phyloP scores from a whole-genome alignment of 2,888 invertebrate species.

The Amphipoea lucens region DNA sequence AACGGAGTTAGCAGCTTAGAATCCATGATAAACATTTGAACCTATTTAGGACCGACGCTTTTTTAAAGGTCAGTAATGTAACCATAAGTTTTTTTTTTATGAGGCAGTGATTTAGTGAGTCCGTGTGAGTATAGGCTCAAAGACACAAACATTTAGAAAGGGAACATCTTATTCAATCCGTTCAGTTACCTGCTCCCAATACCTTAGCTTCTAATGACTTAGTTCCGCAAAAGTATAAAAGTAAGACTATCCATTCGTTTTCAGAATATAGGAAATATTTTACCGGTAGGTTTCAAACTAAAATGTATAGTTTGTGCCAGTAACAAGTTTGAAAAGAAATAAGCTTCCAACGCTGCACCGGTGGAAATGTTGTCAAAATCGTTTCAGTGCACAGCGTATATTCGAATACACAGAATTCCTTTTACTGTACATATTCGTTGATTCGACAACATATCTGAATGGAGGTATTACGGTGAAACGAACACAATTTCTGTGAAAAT shows the following conservation, averaged over 20 bases:
- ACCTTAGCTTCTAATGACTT: not conserved
- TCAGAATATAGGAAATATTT: not conserved
- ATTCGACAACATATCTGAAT: conserved; percentile 28
- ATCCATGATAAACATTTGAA: not conserved
- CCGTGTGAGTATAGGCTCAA: not conserved
- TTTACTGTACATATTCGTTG: conserved; percentile 49
- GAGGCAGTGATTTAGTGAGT: not conserved
- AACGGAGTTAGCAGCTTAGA: no score
- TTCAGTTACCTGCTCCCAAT: not conserved
- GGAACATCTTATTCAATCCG: not conserved
- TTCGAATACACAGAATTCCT: conserved; percentile 57
- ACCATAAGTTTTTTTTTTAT: not conserved
- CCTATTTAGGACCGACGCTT: not conserved
- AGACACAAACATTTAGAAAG: not conserved
- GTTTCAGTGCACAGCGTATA: conserved; percentile 52
- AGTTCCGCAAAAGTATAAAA: not conserved
- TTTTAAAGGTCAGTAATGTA: not conserved
- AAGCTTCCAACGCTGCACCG: conserved; percentile 23
- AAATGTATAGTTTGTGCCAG: conserved; percentile 2
- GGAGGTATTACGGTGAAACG: conserved; percentile 7
- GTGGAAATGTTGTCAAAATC: conserved; percentile 54
- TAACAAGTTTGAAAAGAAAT: conserved; percentile 44
- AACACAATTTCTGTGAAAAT: conserved; percentile 6
- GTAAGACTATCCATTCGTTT: not conserved
- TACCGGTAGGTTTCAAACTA: conserved; percentile 2